Evolutionary conservation across 2,113 vertebrate genomes (phyloP).

Genomic region (Thalassarche chlororhynchos): DNA sequence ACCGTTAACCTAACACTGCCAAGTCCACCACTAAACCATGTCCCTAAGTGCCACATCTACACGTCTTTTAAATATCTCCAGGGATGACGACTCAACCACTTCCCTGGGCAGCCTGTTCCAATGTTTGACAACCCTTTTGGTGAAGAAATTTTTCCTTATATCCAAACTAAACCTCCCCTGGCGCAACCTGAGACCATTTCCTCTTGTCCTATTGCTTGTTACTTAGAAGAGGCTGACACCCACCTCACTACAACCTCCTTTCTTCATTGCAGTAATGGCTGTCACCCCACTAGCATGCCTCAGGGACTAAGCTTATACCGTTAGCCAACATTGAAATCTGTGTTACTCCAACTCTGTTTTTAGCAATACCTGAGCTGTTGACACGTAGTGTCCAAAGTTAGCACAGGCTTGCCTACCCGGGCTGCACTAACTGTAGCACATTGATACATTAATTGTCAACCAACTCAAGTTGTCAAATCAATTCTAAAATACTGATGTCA

Average conservation of each 20-base stretch:
- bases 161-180: too few species aligned
- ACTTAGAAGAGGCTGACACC: neutral
- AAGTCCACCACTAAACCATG: too few species aligned
- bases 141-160: too few species aligned
- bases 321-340: neutral
- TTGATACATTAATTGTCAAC: neutral
- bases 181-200: too few species aligned
- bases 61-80: too few species aligned
- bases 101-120: too few species aligned
- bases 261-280: neutral
- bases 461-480: neutral
- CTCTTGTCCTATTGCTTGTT: too few species aligned
- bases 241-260: rapidly evolving
- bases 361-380: neutral
- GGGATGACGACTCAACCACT: too few species aligned
- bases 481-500: neutral
- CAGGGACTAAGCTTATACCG: neutral
- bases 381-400: neutral
- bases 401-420: neutral
- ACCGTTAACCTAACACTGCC: rapidly evolving
- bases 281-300: neutral
- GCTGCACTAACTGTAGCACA: neutral
- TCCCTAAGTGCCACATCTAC: too few species aligned
- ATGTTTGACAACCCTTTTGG: too few species aligned
- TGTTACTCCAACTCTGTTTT: neutral